phyloP scores from a whole-genome alignment of 2,888 invertebrate genomes.

The Halictus ligatus region DNA sequence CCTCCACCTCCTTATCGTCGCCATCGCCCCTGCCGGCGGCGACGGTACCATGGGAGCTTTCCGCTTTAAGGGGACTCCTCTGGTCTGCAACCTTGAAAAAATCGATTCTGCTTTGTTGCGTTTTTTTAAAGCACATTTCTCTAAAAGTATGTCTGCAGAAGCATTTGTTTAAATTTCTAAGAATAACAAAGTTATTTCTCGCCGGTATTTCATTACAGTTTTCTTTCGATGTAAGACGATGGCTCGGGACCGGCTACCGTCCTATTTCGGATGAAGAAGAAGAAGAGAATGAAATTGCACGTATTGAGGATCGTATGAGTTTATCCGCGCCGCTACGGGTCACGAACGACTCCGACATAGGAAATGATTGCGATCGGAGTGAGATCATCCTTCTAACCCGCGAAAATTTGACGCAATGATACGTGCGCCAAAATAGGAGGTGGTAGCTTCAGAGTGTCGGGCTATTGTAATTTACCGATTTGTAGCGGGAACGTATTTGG shows the following conservation, averaged over 20 bases:
- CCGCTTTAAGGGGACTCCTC: neutral
- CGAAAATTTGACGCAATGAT: slow-evolving; percentile 40
- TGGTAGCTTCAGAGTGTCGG: neutral
- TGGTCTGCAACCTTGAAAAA: neutral
- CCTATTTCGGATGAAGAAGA: too few relatives aligned
- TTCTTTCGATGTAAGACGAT: too few relatives aligned
- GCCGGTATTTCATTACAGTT: too few relatives aligned
- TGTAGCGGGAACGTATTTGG: slow-evolving; percentile 39
- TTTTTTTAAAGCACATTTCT: neutral
- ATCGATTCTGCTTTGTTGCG: neutral
- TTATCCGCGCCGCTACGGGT: too few relatives aligned
- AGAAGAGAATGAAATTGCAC: too few relatives aligned
- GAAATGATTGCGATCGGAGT: neutral
- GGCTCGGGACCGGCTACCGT: too few relatives aligned
- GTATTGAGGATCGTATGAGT: too few relatives aligned
- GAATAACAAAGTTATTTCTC: too few relatives aligned
- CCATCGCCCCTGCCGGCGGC: neutral
- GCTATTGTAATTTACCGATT: slow-evolving; percentile 52
- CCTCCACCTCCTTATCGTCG: neutral
- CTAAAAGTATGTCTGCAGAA: too few relatives aligned
- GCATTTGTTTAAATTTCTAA: too few relatives aligned
- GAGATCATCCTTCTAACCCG: slow-evolving; percentile 19
- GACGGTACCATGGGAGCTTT: neutral
- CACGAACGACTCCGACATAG: too few relatives aligned
- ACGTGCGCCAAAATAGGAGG: neutral